Evolutionary conservation across 2,797 vertebrate species (phyloP), one percentile per base, ranked within the genome.

Genomic region (Holocentrus rufus): DNA sequence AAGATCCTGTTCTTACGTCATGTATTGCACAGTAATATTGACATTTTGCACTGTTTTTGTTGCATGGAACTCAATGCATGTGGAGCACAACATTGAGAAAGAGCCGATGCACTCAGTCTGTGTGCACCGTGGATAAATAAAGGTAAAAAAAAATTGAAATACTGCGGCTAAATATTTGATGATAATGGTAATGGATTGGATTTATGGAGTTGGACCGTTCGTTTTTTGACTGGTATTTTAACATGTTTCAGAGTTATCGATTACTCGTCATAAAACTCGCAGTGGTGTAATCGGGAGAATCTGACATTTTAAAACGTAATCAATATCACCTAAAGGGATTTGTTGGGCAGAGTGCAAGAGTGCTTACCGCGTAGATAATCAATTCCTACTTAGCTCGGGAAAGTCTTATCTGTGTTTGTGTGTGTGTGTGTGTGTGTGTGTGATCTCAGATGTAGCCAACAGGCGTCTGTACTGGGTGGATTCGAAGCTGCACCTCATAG

Each of bases 391-490:
- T 39, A 42, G 69, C 61, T 70, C 46, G n/a, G 54, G 39, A 72
- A 84, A 79, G 63, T 57, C 56, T n/a, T 61, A 46, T 68, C 55
- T 72, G 69, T 82, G 59, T 82, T 57, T 85, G 66, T 82, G 49
- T 69, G 64, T 78, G 60, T 69, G 52, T 76, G 53, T 69, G 68
- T 61, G 50, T 49, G 49, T 47, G 44, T 70, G 53, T 58, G 20
- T 66, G 18, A 67, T 59, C 10, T 63, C 92, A 99, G 98, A 99
- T 82, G 90, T 98, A 74, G 94, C 96, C 87, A 97, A 93, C 90
- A 95, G 94, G 78, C 97, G 97, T 77, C 90, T 99, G 30, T 99
- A 98, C 91, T 99, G 98, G 98, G 97, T 98, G 71, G 98, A 99
- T 85, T 98, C 98, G 49, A 99, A 99, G 87, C 91, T 98, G 72